Base-by-base conservation (phyloP, 2,113 vertebrate genomes). In the Alethe diademata region DNA sequence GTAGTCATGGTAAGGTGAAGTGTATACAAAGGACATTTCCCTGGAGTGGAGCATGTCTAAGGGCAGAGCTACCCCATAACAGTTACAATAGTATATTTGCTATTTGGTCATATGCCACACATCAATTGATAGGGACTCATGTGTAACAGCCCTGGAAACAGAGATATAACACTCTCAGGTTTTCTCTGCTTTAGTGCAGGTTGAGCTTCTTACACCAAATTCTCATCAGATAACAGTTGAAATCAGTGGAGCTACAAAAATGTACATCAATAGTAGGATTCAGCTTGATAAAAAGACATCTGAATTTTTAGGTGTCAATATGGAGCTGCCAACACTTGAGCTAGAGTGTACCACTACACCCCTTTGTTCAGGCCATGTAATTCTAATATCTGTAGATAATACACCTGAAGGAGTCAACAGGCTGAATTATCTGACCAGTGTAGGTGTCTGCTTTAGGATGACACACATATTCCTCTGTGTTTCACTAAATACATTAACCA, bases 91-190 rank as follows among this genome's bases (percentile, higher is more conserved):
- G 33, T 70, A 1, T 19, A 33, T 60, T 84, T 78, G 53, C 57
- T 64, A 10, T 23, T 20, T 47, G 26, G 40, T 31, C 35, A 29
- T 53, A 42, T 7, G 24, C 22, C 24, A 35, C 28, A n/a, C 23
- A 36, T 23, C 22, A 35, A 2, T 53, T 57, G 36, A 35, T 1
- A 42, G 4, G 5, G 25, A 19, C 15, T 76, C 23, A 8, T 33
- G 26, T 50, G 61, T 40, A 76, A 50, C 25, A 42, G 50, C 33
- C 26, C 11, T 7, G 5, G 43, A 28, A 78, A 13, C 5, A 24
- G 3, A 18, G 42, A 50, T 58, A 33, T 38, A 19, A 31, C 0
- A 1, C 8, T 1, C 35, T 28, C 11, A 3, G 24, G 29, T 88
- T 66, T 86, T 45, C 36, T 86, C 62, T 89, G 61, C 53, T 65